These are phyloP conservation scores for Scotopteryx bipunctaria DNA, from an alignment of 2,888 invertebrate species.

Conservation along the genomic window DNA sequence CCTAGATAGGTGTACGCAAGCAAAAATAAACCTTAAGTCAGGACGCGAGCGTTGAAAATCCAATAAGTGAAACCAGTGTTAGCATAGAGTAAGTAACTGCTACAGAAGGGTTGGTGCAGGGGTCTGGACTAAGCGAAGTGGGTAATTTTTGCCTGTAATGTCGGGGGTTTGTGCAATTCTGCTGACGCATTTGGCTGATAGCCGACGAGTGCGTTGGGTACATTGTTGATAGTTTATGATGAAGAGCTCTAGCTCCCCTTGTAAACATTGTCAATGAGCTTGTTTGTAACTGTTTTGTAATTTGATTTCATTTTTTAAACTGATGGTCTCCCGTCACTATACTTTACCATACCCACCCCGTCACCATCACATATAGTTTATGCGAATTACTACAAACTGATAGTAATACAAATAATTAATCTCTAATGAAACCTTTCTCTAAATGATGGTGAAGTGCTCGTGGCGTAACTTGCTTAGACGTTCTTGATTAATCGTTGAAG, in stretches of 20 bases:
- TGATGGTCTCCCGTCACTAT: no score
- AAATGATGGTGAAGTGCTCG: no score
- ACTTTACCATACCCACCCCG: no score
- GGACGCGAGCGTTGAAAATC: slow-evolving; percentile 1
- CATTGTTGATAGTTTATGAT: slow-evolving; percentile 73
- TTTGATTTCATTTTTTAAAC: slow-evolving; percentile 2
- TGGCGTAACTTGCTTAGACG: no score
- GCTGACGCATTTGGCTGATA: slow-evolving; percentile 79
- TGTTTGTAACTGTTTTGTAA: slow-evolving; percentile 34
- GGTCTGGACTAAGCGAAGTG: slow-evolving; percentile 46
- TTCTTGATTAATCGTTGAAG: no score
- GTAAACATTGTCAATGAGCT: slow-evolving; percentile 41
- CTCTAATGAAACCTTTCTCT: no score
- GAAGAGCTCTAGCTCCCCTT: slow-evolving; percentile 54
- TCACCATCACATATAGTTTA: no score
- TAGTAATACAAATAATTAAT: no score
- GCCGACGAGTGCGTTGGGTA: slow-evolving; percentile 59
- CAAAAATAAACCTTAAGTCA: slow-evolving; percentile 9
- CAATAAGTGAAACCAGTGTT: background rate
- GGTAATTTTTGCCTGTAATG: slow-evolving; percentile 66
- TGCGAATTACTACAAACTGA: no score
- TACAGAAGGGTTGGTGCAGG: slow-evolving; percentile 26
- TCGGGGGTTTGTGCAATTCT: slow-evolving; percentile 69
- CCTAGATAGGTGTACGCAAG: background rate
- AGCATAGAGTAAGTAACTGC: slow-evolving; percentile 11